Base-by-base conservation (phyloP, 2,797 vertebrate species). In the Discoglossus pictus region DNA sequence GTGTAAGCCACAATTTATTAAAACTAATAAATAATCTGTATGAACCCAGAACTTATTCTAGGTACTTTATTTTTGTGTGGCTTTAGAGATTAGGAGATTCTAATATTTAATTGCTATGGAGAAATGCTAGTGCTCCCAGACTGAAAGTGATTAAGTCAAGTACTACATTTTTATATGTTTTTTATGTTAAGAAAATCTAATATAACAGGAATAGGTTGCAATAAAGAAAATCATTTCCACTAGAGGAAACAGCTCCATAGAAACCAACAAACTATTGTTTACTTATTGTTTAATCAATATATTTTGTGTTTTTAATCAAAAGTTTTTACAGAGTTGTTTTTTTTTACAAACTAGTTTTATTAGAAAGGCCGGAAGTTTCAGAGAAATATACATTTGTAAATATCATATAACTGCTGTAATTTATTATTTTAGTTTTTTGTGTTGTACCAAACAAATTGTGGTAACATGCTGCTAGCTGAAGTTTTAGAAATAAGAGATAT, bases 21-120 rank as follows among this genome's bases (percentile, higher is more conserved):
- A 86, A 89, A 86, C 78, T 79, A 81, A 85, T 90, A 90, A 90
- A 90, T 88, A 89, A 80, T 71, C 72, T 46, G 66, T 76, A 80
- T 67, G 69, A 75, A 77, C 74, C 73, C 61, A 80, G 76, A 79
- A 74, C 61, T 68, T 21, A 10, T 74, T 51, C 66, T 69, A 75
- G 73, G 64, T 55, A 48, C 61, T 73, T 59, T 77, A 74, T 78
- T 87, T 83, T 75, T 79, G 62, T 78, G 76, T 61, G 59, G 76
- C 77, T 78, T 80, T 69, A 61, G 78, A 87, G 78, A 87, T 76
- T 78, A 80, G 73, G 73, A 79, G 77, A 76, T 62, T 56, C 74
- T 71, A 65, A 44, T 75, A 81, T 73, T 87, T 88, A 88, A 88
- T 84, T 86, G 82, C 79, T 79, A 64, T 66, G 25, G 23, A 53